phyloP scores from a whole-genome alignment of 2,888 invertebrate species.

The Sesia bembeciformis region DNA sequence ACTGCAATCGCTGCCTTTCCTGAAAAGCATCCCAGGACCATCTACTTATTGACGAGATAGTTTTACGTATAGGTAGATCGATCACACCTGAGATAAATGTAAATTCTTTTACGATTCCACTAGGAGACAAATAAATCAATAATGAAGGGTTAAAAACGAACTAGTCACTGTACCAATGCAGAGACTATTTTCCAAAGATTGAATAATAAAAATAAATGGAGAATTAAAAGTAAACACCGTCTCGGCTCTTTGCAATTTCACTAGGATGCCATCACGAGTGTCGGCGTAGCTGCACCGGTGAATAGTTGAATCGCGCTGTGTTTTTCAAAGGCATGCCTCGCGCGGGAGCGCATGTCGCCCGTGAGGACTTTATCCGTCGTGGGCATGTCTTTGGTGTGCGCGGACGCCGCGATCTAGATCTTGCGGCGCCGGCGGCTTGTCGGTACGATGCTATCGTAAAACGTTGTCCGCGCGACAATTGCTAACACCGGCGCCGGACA shows the following conservation, averaged over 20 bases:
- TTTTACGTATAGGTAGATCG: too few species aligned
- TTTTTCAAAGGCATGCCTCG: conserved; percentile 60
- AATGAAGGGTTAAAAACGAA: too few species aligned
- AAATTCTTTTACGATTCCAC: too few species aligned
- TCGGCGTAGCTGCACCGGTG: conserved; percentile 20
- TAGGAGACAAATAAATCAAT: too few species aligned
- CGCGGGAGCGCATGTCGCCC: conserved; percentile 37
- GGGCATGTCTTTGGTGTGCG: conserved; percentile 56
- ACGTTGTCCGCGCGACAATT: conserved; percentile 59
- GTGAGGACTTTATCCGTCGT: conserved; percentile 66
- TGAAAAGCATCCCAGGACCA: too few species aligned
- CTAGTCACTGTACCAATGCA: too few species aligned
- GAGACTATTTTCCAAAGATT: too few species aligned
- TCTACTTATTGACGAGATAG: too few species aligned
- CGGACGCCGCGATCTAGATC: conserved; percentile 63
- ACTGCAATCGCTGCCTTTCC: too few species aligned
- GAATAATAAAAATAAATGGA: too few species aligned
- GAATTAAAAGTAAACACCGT: too few species aligned
- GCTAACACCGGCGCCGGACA: conserved; percentile 57
- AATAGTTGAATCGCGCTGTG: conserved; percentile 22
- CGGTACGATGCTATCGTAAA: conserved; percentile 62
- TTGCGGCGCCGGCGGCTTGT: conserved; percentile 42
- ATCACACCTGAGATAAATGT: too few species aligned
- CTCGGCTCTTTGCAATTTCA: conserved; percentile 12
- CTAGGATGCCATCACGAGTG: conserved; percentile 63